Evolutionary conservation across 2,888 invertebrate genomes (phyloP), one percentile per base, ranked within the genome.

Genomic region (Cryptops parisi): DNA sequence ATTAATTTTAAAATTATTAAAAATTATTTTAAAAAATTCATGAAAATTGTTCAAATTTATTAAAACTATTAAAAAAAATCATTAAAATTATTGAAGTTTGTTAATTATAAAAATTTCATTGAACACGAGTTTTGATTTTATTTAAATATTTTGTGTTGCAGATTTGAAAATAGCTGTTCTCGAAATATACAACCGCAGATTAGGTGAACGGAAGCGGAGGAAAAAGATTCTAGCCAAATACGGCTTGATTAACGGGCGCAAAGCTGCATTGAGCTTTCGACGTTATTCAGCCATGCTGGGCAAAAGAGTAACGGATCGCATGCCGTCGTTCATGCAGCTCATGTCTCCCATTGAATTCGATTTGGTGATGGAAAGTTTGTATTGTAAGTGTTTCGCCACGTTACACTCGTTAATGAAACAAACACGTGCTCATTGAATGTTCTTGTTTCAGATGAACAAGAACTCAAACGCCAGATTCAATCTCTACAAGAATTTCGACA

Each of bases 261-360:
- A 81, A 67, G 75, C 79, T 1, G 67, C 78, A 6, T 77, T 79
- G 12, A 82, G 81, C 79, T 67, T 82, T 48, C 78, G 80, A 48
- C 77, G 79, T 59, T 86, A 81, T 68, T 79, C 82, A 25, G 67
- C 68, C 22, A 59, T 54, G 22, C 57, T 64, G 17, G 80, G 82
- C 1, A 63, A 68, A 27, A 66, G 58, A 6, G 54, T 73, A 12
- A 68, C 72, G 27, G 81, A 82, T 19, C 74, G 74, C 59, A 67
- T 91, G 46, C 65, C 81, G 1, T 72, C 79, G 1, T 84, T 87
- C 60, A 81, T 84, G 79, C 84, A 84, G 63, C 76, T 89, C 25
- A 76, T 82, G 63, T 72, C 75, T 0, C 82, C 81, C 0, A 71
- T 78, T 56, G 78, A 83, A 56, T 85, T 82, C 68, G 86, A 87